These are phyloP conservation scores for Rhinophrynus dorsalis DNA, from an alignment of 2,797 vertebrate genomes.

Conservation along the genomic window DNA sequence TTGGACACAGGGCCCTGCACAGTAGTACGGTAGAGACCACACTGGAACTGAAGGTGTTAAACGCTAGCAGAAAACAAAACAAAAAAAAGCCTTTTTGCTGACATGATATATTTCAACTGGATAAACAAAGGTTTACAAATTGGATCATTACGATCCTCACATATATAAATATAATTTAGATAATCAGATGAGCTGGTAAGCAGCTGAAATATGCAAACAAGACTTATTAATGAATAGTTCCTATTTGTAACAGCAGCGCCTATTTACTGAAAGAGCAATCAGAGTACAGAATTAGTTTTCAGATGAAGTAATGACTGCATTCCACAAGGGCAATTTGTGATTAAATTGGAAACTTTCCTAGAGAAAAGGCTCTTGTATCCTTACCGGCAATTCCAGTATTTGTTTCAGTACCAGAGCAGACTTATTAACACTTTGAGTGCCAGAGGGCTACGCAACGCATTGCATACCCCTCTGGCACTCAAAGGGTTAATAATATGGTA, in stretches of 20 bases:
- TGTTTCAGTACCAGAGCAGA: conserved; percentile 2
- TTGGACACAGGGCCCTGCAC: no score
- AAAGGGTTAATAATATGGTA: no score
- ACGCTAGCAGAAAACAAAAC: no score
- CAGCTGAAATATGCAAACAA: conserved; percentile 11
- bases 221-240: conserved; percentile 26
- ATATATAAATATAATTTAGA: background rate
- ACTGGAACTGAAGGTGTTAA: no score
- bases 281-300: conserved; percentile 23
- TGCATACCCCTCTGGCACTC: no score
- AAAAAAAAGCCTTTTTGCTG: no score
- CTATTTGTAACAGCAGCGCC: background rate
- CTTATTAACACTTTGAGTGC: no score
- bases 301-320: conserved; percentile 25
- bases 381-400: conserved; percentile 21
- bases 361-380: conserved; percentile 2
- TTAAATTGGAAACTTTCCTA: conserved; percentile 38
- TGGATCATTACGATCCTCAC: background rate
- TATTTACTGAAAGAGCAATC: conserved; percentile 21
- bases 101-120: no score
- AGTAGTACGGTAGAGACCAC: no score
- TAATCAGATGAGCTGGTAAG: conserved; percentile 7
- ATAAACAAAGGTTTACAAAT: conserved; percentile 3
- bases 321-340: conserved; percentile 34
- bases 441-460: background rate